Conservation (phyloP, 1,140 invertebrate genomes). For the Goniozus legneri region DNA sequence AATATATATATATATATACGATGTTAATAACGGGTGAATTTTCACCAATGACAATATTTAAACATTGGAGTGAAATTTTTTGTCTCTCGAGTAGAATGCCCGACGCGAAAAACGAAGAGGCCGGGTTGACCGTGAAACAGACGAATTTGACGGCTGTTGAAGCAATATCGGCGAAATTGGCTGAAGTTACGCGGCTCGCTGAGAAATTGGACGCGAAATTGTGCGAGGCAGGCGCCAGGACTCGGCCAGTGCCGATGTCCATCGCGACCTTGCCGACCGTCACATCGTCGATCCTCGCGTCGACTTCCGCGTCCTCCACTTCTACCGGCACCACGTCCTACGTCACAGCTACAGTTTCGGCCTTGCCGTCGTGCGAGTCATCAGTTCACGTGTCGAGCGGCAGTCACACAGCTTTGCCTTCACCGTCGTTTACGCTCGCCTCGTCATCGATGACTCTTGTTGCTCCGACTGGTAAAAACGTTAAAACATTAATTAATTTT, state of each 20-base stretch:
- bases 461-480: too few relatives aligned
- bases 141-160: slow-evolving; percentile 63
- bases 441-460: too few relatives aligned
- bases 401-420: too few relatives aligned
- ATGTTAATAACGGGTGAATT: not conserved
- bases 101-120: slow-evolving; percentile 23
- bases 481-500: too few relatives aligned
- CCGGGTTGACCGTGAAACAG: slow-evolving; percentile 19
- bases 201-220: slow-evolving; percentile 62
- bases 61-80: not conserved
- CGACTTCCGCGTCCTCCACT: slow-evolving; percentile 13
- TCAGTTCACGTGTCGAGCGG: too few relatives aligned
- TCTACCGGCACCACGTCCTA: slow-evolving; percentile 6
- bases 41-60: not conserved
- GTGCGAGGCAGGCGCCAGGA: slow-evolving; percentile 53
- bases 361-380: too few relatives aligned
- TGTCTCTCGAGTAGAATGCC: slow-evolving; percentile 35
- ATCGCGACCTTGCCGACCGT: slow-evolving; percentile 27
- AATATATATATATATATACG: too few relatives aligned
- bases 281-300: not conserved
- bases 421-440: too few relatives aligned
- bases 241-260: slow-evolving; percentile 21
- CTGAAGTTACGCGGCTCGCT: slow-evolving; percentile 64
- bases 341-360: too few relatives aligned
- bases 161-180: slow-evolving; percentile 62